Percentiles rank a stretch among this genome's conserved stretches.
Conservation (phyloP, 2,888 invertebrate species). For the Synanthedon myopaeformis region DNA sequence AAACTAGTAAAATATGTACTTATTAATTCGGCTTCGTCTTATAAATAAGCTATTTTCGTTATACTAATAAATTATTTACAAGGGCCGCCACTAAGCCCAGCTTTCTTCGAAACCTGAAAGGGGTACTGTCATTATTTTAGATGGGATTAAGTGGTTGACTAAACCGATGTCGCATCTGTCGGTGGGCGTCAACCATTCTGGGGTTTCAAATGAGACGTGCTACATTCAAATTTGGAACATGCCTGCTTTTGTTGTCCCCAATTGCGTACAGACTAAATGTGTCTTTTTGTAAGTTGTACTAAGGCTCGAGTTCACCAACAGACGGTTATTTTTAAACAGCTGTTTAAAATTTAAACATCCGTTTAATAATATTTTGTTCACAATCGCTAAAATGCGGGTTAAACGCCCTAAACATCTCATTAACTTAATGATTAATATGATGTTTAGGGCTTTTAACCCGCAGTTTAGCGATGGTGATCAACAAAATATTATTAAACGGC, state of each 20-base stretch:
- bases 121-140: conserved; percentile 25
- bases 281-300: too few species aligned
- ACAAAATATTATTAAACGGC: too few species aligned
- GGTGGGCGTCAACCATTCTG: conserved; percentile 17
- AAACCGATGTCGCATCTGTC: conserved; percentile 17
- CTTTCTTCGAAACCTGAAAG: conserved; percentile 9
- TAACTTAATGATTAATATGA: too few species aligned
- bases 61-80: conserved; percentile 12
- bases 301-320: too few species aligned
- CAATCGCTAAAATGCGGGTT: too few species aligned
- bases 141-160: conserved; percentile 26
- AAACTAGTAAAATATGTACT: neutral
- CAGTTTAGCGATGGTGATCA: too few species aligned
- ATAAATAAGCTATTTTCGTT: neutral
- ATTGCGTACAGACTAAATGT: too few species aligned
- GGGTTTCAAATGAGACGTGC: neutral
- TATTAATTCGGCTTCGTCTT: neutral
- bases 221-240: neutral
- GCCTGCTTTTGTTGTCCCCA: conserved; percentile 1
- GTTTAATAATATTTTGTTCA: too few species aligned
- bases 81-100: conserved; percentile 5
- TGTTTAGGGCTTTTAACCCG: too few species aligned
- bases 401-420: too few species aligned
- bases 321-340: too few species aligned
- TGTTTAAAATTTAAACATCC: too few species aligned